Conservation (phyloP, 2,113 vertebrate genomes). For the Phoenicopterus ruber region DNA sequence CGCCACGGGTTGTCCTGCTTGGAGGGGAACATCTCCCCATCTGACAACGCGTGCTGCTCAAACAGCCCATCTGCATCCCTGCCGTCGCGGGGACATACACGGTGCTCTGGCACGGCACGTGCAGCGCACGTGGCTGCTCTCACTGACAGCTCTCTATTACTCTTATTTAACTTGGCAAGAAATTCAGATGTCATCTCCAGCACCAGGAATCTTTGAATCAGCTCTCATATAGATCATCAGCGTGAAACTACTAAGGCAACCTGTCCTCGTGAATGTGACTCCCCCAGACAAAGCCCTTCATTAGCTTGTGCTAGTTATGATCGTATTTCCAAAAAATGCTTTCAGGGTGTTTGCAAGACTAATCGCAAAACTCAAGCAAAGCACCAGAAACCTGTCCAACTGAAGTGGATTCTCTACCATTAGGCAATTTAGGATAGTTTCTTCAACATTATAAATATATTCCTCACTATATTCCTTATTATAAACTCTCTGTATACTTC, state of each 20-base stretch:
- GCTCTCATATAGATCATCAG: neutral
- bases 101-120: rapidly evolving
- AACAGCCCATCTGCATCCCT: neutral
- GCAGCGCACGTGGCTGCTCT: rapidly evolving
- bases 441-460: neutral
- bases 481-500: neutral
- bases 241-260: neutral
- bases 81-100: rapidly evolving
- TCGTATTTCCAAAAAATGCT: neutral
- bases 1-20: neutral
- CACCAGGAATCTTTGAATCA: neutral
- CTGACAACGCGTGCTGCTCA: neutral
- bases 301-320: neutral
- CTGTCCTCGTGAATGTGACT: rapidly evolving
- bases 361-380: neutral
- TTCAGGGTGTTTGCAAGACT: neutral
- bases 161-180: neutral
- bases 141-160: neutral
- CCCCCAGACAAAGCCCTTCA: neutral
- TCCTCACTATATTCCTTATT: neutral
- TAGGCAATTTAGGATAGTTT: neutral
- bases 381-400: neutral
- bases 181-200: neutral
- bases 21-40: neutral
- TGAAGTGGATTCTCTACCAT: neutral